Conservation (phyloP, 1,140 invertebrate genomes). For the Anoplophora glabripennis region DNA sequence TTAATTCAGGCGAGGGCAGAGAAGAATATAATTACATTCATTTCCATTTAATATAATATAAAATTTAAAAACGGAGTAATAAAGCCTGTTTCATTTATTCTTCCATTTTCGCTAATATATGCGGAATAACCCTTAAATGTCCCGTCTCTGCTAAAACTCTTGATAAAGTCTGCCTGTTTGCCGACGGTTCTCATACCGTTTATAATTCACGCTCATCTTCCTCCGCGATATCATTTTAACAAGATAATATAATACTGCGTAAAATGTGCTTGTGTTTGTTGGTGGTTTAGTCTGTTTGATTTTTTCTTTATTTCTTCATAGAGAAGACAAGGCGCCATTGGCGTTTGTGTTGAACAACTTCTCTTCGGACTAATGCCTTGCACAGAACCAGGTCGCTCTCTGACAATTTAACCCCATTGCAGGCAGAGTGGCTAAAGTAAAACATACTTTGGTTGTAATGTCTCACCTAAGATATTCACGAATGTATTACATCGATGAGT, state of each 20-base stretch:
- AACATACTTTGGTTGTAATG: no score
- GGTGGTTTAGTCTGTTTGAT: no score
- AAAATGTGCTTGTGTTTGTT: no score
- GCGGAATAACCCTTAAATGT: slow-evolving; percentile 16
- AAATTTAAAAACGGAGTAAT: slow-evolving; percentile 27
- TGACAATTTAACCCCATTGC: no score
- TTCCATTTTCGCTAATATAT: slow-evolving; percentile 16
- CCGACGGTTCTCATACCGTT: background rate
- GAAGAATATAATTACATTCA: slow-evolving; percentile 26
- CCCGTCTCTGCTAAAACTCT: slow-evolving; percentile 2
- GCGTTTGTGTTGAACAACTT: no score
- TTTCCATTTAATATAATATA: slow-evolving; percentile 30
- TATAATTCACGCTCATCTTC: background rate
- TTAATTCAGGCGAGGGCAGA: slow-evolving; percentile 11
- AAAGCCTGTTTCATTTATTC: slow-evolving; percentile 27
- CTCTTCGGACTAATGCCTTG: no score
- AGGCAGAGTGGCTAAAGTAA: no score
- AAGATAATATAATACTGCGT: background rate
- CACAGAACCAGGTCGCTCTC: no score
- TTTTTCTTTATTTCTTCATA: no score
- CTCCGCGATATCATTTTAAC: slow-evolving; percentile 1
- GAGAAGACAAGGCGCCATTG: no score
- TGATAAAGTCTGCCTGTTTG: slow-evolving; percentile 15
- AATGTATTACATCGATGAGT: no score
- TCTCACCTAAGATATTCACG: no score